Percentiles rank a stretch among this genome's conserved stretches.
Evolutionary conservation across 2,888 invertebrate species (phyloP).

Genomic region (Smittia sp.): DNA sequence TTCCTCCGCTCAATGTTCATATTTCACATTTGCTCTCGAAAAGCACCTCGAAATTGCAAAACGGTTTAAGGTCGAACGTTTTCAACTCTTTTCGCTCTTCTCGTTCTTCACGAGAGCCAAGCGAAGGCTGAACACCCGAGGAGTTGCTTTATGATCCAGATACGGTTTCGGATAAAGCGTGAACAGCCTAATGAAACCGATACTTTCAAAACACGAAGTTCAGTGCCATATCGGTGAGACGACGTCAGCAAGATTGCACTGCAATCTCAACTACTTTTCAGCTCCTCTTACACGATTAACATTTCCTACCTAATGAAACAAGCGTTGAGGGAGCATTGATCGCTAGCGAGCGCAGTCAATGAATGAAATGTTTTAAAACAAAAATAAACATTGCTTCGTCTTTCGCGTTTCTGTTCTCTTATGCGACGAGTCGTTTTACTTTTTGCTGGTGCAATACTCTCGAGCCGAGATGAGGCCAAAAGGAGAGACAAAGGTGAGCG

Average conservation of each 20-base stretch:
- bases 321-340: not conserved
- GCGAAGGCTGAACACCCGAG: too few species aligned
- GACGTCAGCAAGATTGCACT: not conserved
- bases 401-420: not conserved
- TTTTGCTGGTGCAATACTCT: not conserved
- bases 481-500: slow-evolving; percentile 21
- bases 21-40: slow-evolving; percentile 1
- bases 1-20: not conserved
- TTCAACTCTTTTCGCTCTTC: not conserved
- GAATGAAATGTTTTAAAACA: slow-evolving; percentile 20
- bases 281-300: slow-evolving; percentile 8
- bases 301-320: slow-evolving; percentile 17
- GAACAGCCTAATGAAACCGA: slow-evolving; percentile 17
- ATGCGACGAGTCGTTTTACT: not conserved
- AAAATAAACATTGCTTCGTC: slow-evolving; percentile 10
- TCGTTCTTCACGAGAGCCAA: not conserved
- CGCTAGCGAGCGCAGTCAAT: not conserved
- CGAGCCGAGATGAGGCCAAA: not conserved
- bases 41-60: not conserved
- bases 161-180: too few species aligned
- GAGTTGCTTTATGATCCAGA: too few species aligned
- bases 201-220: slow-evolving; percentile 11
- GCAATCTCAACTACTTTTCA: not conserved
- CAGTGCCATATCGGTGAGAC: not conserved
- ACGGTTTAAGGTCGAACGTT: slow-evolving; percentile 13